Conservation (phyloP, 2,113 vertebrate species). For the Archilochus colubris region DNA sequence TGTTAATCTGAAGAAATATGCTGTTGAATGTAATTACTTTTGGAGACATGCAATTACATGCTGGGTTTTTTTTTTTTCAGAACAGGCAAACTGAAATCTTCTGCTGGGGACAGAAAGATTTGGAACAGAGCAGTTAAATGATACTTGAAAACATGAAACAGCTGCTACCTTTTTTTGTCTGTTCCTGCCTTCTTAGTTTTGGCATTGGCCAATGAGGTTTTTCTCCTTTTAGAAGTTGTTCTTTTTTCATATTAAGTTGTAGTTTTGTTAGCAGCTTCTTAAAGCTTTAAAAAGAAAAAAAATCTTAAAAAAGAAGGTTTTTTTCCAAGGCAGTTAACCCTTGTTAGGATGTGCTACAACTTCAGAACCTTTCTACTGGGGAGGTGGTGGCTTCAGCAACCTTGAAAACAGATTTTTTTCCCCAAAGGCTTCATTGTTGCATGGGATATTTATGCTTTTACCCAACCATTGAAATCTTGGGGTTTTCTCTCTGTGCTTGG, state of each 20-base stretch:
- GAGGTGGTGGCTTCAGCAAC: neutral
- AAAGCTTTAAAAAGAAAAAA: neutral
- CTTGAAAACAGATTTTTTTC: neutral
- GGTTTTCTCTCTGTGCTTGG: neutral
- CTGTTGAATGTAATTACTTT: conserved; percentile 60
- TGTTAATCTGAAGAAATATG: conserved; percentile 63
- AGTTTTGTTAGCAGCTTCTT: conserved; percentile 20
- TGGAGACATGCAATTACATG: conserved; percentile 46
- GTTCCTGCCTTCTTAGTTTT: conserved; percentile 29
- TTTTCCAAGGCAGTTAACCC: neutral
- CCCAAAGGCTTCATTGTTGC: neutral
- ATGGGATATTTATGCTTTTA: neutral
- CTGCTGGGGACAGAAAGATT: conserved; percentile 25
- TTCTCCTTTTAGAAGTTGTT: conserved; percentile 21
- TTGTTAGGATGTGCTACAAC: neutral
- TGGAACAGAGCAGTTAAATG: conserved; percentile 30
- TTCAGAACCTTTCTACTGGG: neutral
- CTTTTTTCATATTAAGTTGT: neutral
- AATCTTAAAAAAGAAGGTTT: neutral
- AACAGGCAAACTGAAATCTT: conserved; percentile 40
- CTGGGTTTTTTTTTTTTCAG: conserved; percentile 43
- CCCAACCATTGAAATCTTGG: no score
- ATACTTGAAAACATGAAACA: conserved; percentile 51
- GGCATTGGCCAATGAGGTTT: neutral
- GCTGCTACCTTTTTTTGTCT: conserved; percentile 60